Conservation (phyloP, 2,888 invertebrate species). For the Tuberolachnus salignus region DNA sequence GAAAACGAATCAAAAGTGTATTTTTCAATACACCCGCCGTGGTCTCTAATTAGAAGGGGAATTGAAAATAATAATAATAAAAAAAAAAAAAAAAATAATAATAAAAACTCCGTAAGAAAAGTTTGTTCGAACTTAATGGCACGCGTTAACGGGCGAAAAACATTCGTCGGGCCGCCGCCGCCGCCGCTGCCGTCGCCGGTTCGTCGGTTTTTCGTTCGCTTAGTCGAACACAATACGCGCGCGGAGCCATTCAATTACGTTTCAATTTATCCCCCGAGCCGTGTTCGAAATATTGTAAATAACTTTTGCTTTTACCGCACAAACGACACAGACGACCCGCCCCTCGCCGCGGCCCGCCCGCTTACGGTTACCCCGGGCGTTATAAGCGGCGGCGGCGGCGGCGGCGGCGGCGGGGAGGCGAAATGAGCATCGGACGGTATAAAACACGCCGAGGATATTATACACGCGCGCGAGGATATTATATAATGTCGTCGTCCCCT, state of each 20-base stretch:
- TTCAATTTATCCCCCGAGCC: constrained; percentile 50
- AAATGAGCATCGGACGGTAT: background rate
- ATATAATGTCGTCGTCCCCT: constrained; percentile 40
- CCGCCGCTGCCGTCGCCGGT: too few relatives aligned
- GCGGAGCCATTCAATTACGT: constrained; percentile 54
- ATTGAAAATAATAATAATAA: constrained; percentile 30
- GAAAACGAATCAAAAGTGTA: constrained; percentile 50
- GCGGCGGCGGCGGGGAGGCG: background rate
- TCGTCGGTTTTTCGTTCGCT: constrained; percentile 46
- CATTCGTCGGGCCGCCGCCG: constrained; percentile 38
- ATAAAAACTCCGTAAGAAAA: constrained; percentile 22
- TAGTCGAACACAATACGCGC: constrained; percentile 47
- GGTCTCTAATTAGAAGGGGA: constrained; percentile 53
- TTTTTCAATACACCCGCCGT: constrained; percentile 41
- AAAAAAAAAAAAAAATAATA: constrained; percentile 25
- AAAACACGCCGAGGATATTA: constrained; percentile 50
- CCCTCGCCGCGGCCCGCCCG: constrained; percentile 1
- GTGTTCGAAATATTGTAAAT: constrained; percentile 49
- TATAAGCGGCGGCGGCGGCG: too few relatives aligned
- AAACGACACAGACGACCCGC: background rate
- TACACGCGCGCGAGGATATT: constrained; percentile 49
- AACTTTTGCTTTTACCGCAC: constrained; percentile 47
- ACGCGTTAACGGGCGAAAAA: constrained; percentile 55
- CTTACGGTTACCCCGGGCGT: too few relatives aligned
- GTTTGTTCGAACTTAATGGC: constrained; percentile 54